Evolutionary conservation across 2,888 invertebrate species (phyloP), one percentile per base, ranked within the genome.

Genomic region (Empis stercorea): DNA sequence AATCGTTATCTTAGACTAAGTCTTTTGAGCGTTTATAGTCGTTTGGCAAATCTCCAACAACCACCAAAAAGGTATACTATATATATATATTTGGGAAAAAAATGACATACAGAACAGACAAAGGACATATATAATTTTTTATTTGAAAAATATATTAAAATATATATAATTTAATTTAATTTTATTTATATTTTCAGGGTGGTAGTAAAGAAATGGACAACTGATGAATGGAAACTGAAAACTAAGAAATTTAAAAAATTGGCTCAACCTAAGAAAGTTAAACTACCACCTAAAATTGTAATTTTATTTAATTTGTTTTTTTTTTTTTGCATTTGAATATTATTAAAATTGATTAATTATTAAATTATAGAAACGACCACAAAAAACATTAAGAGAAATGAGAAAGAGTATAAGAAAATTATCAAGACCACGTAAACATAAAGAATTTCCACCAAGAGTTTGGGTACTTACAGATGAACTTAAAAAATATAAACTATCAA

Each of bases 21-120:
- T 48, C 55, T 65, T 36, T 45, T 65, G 17, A 64, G 68, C 0
- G 37, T 67, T 30, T 68, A 68, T 49, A 63, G 65, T 48, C 63
- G 67, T 1, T 50, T 68, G 36, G 53, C 48, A 10, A 66, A 66
- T 47, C 27, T 53, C 5, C 58, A 59, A 45, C 61, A 62, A 3
- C 52, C 65, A 4, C 36, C 49, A 14, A 50, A 56, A 45, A 56
- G 48, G 66, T 67, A 52, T 32, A 4, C 2, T 27, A 27, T 27
- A 27, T 20, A n/a, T n/a, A n/a, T n/a, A n/a, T n/a, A n/a, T n/a
- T n/a, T n/a, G n/a, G n/a, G n/a, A n/a, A n/a, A n/a, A n/a, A n/a
- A n/a, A n/a, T n/a, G n/a, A n/a, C n/a, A n/a, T n/a, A n/a, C n/a
- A n/a, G n/a, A n/a, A n/a, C n/a, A n/a, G n/a, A n/a, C n/a, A n/a